These are phyloP conservation scores for Pogonocichla stellata DNA, from an alignment of 2,113 vertebrate genomes.

Conservation along the genomic window DNA sequence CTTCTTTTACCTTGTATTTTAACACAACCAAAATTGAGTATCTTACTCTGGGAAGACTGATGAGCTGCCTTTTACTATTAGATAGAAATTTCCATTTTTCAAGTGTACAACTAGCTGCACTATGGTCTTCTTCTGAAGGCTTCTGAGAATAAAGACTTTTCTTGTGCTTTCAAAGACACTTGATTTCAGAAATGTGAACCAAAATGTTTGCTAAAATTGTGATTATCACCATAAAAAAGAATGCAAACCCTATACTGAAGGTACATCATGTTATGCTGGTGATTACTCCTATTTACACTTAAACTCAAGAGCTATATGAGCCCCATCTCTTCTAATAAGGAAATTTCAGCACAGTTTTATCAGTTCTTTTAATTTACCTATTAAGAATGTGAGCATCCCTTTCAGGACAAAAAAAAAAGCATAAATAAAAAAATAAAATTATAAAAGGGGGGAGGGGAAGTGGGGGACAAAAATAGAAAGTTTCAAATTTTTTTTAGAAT, in stretches of 20 bases:
- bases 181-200: background rate
- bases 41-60: background rate
- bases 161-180: background rate
- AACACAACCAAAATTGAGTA: accelerated
- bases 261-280: background rate
- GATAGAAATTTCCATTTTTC: background rate
- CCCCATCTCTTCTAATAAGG: background rate
- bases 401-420: background rate
- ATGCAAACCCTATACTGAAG: background rate
- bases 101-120: background rate
- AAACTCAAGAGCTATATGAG: background rate
- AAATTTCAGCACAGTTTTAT: background rate
- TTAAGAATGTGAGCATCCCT: background rate
- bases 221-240: background rate
- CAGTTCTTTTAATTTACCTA: background rate
- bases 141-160: background rate
- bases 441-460: accelerated
- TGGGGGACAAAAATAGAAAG: accelerated
- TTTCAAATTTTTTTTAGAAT: background rate
- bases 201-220: background rate
- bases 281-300: background rate
- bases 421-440: background rate
- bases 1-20: background rate
- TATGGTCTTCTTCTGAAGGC: background rate
- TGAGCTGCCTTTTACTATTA: background rate